phyloP scores from a whole-genome alignment of 2,113 vertebrate genomes.

The Chaetorhynchus papuensis region DNA sequence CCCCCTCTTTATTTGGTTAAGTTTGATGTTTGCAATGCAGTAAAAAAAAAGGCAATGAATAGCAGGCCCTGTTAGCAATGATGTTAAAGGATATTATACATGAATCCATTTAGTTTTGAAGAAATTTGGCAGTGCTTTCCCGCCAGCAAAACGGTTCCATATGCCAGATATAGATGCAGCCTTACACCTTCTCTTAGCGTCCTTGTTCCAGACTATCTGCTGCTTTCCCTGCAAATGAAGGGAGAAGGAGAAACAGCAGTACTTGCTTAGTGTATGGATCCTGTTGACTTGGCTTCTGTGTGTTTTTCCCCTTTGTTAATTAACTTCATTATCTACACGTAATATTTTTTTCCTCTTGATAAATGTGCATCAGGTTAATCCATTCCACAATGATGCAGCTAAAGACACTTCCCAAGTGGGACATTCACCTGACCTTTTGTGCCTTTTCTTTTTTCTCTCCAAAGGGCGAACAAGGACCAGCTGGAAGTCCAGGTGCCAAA shows the following conservation, averaged over 20 bases:
- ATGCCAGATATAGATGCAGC: slow-evolving; percentile 68
- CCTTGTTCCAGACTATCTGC: slow-evolving; percentile 46
- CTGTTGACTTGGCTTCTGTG: neutral
- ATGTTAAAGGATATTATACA: slow-evolving; percentile 81
- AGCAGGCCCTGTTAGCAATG: slow-evolving; percentile 66
- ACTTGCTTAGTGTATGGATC: neutral
- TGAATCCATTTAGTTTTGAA: slow-evolving; percentile 62
- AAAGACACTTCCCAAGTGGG: neutral
- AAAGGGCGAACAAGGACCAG: slow-evolving; percentile 87
- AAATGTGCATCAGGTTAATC: neutral
- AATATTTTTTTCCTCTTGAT: neutral
- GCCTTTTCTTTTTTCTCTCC: slow-evolving; percentile 43
- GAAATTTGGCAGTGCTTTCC: slow-evolving; percentile 69
- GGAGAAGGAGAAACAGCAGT: neutral
- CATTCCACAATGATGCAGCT: neutral
- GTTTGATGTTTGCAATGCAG: slow-evolving; percentile 15
- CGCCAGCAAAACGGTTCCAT: slow-evolving; percentile 73
- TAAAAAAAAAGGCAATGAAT: slow-evolving; percentile 64
- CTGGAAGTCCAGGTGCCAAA: slow-evolving; percentile 97
- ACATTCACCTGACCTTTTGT: neutral
- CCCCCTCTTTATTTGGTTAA: slow-evolving; percentile 46
- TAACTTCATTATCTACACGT: neutral
- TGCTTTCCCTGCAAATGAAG: neutral
- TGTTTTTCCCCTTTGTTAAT: neutral
- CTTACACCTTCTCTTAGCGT: slow-evolving; percentile 50